Evolutionary conservation across 1,140 invertebrate species (phyloP).

Genomic region (Magallana ariakensis): DNA sequence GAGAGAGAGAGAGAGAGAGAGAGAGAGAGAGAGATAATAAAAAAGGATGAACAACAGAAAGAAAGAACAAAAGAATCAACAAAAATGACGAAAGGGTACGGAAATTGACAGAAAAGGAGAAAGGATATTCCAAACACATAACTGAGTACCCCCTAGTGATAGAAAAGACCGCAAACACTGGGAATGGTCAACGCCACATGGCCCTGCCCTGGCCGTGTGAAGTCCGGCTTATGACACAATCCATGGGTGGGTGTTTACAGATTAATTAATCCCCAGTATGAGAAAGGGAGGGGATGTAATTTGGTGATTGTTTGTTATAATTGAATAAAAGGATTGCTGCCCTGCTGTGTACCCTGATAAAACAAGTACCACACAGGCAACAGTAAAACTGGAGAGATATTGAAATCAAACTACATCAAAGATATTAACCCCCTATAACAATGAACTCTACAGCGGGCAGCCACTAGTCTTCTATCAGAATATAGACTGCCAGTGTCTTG

Average conservation of each 20-base stretch:
- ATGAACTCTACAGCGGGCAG: neutral
- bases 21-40: no score
- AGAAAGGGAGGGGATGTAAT: neutral
- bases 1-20: neutral
- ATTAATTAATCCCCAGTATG: neutral
- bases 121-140: neutral
- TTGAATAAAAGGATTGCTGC: neutral
- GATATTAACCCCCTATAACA: neutral
- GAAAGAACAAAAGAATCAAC: no score
- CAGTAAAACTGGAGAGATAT: neutral
- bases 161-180: neutral
- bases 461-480: neutral
- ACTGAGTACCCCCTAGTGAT: neutral
- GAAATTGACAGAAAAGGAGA: neutral
- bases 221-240: neutral
- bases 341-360: neutral
- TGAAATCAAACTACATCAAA: conserved; percentile 10
- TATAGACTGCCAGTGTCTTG: neutral
- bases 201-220: neutral
- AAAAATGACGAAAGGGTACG: no score
- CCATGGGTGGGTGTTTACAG: neutral
- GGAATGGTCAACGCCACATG: conserved; percentile 21
- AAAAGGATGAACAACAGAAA: no score
- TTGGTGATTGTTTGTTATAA: neutral
- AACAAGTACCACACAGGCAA: neutral